Evolutionary conservation across 2,113 vertebrate genomes (phyloP).

Genomic region (Otis tarda): DNA sequence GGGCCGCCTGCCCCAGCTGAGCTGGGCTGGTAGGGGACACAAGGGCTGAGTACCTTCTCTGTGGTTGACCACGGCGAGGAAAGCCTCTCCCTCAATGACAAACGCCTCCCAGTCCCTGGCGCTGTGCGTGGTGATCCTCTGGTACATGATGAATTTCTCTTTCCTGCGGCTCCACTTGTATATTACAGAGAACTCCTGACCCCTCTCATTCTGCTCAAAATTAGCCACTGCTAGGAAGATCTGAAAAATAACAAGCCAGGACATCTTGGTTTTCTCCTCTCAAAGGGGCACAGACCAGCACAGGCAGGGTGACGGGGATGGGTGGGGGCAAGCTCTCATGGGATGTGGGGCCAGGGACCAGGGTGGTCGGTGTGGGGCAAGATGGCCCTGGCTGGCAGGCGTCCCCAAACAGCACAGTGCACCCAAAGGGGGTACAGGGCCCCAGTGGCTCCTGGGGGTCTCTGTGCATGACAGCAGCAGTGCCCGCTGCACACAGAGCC

Average conservation of each 20-base stretch:
- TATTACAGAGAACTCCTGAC: constrained; percentile 86
- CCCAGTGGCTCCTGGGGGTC: neutral
- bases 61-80: constrained; percentile 94
- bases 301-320: neutral
- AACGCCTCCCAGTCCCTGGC: constrained; percentile 97
- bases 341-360: neutral
- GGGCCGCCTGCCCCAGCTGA: neutral
- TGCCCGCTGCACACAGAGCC: too few relatives aligned
- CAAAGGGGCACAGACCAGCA: fast-evolving
- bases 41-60: constrained; percentile 80
- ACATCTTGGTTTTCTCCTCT: neutral
- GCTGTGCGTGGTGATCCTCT: constrained; percentile 86
- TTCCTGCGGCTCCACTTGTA: constrained; percentile 91
- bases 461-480: neutral
- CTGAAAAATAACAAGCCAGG: constrained; percentile 70
- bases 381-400: neutral
- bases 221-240: constrained; percentile 91
- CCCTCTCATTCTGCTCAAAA: constrained; percentile 74
- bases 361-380: neutral
- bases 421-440: neutral
- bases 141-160: constrained; percentile 82
- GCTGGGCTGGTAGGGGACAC: fast-evolving
- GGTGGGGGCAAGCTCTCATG: too few relatives aligned
- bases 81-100: constrained; percentile 83
- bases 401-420: neutral